Evolutionary conservation across 2,113 vertebrate genomes (phyloP), one percentile per base, ranked within the genome.

Genomic region (Hydropotes inermis): DNA sequence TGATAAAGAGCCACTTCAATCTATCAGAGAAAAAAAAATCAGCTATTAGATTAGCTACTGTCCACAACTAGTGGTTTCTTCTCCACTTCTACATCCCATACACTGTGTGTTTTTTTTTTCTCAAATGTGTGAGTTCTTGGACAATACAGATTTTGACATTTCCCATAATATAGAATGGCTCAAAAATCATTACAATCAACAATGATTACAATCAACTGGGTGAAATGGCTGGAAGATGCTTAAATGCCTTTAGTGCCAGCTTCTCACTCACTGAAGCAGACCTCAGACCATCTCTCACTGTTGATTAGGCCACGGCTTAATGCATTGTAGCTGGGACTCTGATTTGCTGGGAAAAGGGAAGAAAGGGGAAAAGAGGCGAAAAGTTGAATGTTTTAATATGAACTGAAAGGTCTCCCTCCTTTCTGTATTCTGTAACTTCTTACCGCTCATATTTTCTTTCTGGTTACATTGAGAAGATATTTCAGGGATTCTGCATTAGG

Each of bases 161-260:
- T 98, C 97, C 58, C 52, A 92, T 98, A 98, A 97, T 94, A 98
- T 83, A 95, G 98, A 98, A 98, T 97, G 97, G 89, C 91, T 98
- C 89, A 92, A 98, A 98, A 97, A 98, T 98, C 96, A 98, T 98
- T 98, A 98, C 98, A 98, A 99, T 98, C 98, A 99, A 97, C 97
- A 98, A 96, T 95, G 98, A 98, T 98, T 99, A 98, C 98, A 99
- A 99, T 99, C 99, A 99, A 91, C 97, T 7, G 11, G 54, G 97
- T 87, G 91, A 98, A 98, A 98, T 95, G 67, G 90, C 95, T 97
- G 93, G 96, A 98, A 98, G 98, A 97, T 95, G 60, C 67, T 97
- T 96, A 98, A 98, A 98, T 98, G 91, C 93, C 97, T 98, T 98
- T 98, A 98, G 96, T 97, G 92, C 39, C 64, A 96, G 95, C 91